Conservation (phyloP, 2,113 vertebrate genomes). For the Leucopsar rothschildi region DNA sequence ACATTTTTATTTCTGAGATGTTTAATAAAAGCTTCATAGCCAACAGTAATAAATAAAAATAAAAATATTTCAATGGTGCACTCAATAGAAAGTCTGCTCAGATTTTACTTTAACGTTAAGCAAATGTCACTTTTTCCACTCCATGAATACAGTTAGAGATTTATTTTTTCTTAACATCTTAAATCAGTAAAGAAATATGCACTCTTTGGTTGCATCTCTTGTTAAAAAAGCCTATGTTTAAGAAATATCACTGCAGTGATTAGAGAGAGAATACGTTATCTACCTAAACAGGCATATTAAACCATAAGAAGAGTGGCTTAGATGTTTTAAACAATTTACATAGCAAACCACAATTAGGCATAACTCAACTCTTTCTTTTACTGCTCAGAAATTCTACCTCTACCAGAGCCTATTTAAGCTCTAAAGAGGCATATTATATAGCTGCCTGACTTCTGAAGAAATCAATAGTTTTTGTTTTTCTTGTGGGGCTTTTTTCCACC, state of each 20-base stretch:
- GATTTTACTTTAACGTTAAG: background rate
- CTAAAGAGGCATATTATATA: background rate
- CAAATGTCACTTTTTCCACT: background rate
- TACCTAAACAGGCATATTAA: background rate
- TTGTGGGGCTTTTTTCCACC: accelerated
- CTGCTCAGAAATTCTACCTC: background rate
- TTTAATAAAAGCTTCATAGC: background rate
- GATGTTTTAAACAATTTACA: background rate
- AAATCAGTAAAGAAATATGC: background rate
- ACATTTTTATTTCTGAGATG: background rate
- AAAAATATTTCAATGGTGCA: background rate
- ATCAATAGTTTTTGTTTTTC: background rate
- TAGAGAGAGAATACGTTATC: background rate
- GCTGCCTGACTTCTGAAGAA: background rate
- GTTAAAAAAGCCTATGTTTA: background rate
- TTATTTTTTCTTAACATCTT: background rate
- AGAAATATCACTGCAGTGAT: background rate
- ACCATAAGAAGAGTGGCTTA: background rate
- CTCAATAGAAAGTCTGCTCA: background rate
- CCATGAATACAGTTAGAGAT: background rate
- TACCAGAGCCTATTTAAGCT: background rate
- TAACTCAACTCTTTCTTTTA: background rate
- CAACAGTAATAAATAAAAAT: background rate
- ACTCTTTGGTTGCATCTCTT: background rate
- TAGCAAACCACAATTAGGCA: background rate